Evolutionary conservation across 1,140 invertebrate species (phyloP), one percentile per base, ranked within the genome.

Genomic region (Calephelis nemesis): DNA sequence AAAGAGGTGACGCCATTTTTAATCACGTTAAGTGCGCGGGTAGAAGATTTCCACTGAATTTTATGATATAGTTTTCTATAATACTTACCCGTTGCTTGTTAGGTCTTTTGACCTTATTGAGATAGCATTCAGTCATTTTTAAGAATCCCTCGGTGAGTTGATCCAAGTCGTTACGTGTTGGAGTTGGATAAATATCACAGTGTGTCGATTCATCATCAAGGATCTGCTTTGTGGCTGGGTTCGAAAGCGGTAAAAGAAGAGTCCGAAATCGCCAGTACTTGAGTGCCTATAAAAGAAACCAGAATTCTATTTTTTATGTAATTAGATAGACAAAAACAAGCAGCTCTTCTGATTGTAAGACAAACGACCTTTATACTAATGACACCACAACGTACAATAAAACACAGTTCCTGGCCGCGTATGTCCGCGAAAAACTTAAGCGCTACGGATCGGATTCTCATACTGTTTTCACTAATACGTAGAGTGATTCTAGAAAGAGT

Each of bases 241-340:
- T 96, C 72, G 94, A 93, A 7, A 95, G 84, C 4, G 98, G 98
- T 54, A 99, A 83, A 7, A 99, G 83, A 72, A 98, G 96, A 74
- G 99, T 96, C 40, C 98, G 93, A 85, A 98, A 97, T 72, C 98
- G 93, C 98, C 98, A 99, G 87, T 97, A 99, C 92, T 99, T 99
- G 1, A 98, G 92, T 10, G 95, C 93, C 95, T 96, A 70, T 40
- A 85, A 87, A 62, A 15, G n/a, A 60, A 40, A 67, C 19, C 15
- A 15, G 9, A 47, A 48, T 42, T 13, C 30, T 19, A 30, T 30
- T 30, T 30, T 30, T 30, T 30, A 30, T 30, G 30, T 30, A 4
- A 30, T 30, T 30, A 4, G 30, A 30, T 30, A 4, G 4, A 2
- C 2, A 30, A 30, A 30, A 30, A 30, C 30, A 2, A 4, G 30